These are phyloP conservation scores for Troilus luridus DNA, from an alignment of 2,888 invertebrate species.

Conservation along the genomic window DNA sequence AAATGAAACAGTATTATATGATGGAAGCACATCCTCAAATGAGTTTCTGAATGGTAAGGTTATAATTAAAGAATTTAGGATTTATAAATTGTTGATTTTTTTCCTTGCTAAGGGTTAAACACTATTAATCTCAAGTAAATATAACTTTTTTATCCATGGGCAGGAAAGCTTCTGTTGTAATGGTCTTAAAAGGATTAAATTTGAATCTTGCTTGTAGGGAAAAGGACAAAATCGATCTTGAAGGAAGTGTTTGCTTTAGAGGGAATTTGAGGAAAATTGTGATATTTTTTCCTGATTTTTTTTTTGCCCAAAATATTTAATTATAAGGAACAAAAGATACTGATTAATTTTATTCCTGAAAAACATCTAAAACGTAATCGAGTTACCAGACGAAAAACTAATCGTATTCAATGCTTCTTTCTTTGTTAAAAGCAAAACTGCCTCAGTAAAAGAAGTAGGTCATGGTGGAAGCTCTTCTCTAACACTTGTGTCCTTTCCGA, in stretches of 20 bases:
- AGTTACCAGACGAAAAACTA: not conserved
- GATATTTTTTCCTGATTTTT: not conserved
- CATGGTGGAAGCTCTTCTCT: not conserved
- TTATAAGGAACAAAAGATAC: not conserved
- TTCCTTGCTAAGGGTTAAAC: too few relatives aligned
- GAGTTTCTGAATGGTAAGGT: too few relatives aligned
- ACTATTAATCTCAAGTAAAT: too few relatives aligned
- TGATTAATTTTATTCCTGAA: not conserved
- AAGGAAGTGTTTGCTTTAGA: not conserved
- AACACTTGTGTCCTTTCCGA: conserved; percentile 1
- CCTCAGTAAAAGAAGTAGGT: not conserved
- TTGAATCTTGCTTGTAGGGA: not conserved
- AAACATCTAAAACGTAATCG: not conserved
- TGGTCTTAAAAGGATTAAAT: not conserved
- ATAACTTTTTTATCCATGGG: not conserved
- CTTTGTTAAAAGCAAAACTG: not conserved
- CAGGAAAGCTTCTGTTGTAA: not conserved
- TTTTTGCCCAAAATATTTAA: not conserved
- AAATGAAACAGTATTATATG: too few relatives aligned
- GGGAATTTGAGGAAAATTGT: not conserved
- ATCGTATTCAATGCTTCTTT: not conserved
- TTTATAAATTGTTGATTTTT: too few relatives aligned
- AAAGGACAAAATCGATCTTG: not conserved
- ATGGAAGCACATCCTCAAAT: too few relatives aligned
- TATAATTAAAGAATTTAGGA: too few relatives aligned